A percentile compares a stretch with the other conserved stretches of the same genome.
These are phyloP conservation scores for Patella vulgata DNA, from an alignment of 1,140 invertebrate genomes.

Conservation along the genomic window DNA sequence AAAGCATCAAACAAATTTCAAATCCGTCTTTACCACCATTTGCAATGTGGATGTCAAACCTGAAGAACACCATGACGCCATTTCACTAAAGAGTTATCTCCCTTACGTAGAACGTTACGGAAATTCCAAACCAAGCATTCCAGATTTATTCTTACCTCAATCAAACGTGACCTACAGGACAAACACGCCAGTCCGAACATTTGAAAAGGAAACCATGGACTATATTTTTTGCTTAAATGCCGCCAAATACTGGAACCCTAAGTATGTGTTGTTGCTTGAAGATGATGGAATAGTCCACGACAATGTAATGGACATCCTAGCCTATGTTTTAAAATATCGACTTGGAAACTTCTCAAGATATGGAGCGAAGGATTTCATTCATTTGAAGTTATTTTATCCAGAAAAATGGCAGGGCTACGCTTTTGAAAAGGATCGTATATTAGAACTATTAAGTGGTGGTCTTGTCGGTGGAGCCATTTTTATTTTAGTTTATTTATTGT, in stretches of 20 bases:
- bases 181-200: not conserved
- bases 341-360: not conserved
- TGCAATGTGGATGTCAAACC: constrained; percentile 38
- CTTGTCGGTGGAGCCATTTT: constrained; percentile 17
- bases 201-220: constrained; percentile 24
- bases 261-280: constrained; percentile 36
- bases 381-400: constrained; percentile 39
- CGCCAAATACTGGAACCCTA: constrained; percentile 11
- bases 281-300: constrained; percentile 36
- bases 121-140: not conserved
- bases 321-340: constrained; percentile 15
- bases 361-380: not conserved
- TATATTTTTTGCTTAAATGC: constrained; percentile 39
- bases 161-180: constrained; percentile 1
- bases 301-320: constrained; percentile 25
- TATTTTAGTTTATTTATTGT: not conserved
- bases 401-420: constrained; percentile 37
- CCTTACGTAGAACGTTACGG: constrained; percentile 34
- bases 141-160: constrained; percentile 5
- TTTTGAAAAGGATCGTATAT: constrained; percentile 19
- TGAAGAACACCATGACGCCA: constrained; percentile 24
- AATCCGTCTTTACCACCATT: constrained; percentile 21
- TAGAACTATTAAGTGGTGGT: constrained; percentile 30
- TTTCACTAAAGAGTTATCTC: constrained; percentile 19
- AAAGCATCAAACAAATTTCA: constrained; percentile 6